A percentile compares a stretch with the other conserved stretches of the same genome.
Evolutionary conservation across 1,140 invertebrate species (phyloP).

Genomic region (Tetramorium simillimum): DNA sequence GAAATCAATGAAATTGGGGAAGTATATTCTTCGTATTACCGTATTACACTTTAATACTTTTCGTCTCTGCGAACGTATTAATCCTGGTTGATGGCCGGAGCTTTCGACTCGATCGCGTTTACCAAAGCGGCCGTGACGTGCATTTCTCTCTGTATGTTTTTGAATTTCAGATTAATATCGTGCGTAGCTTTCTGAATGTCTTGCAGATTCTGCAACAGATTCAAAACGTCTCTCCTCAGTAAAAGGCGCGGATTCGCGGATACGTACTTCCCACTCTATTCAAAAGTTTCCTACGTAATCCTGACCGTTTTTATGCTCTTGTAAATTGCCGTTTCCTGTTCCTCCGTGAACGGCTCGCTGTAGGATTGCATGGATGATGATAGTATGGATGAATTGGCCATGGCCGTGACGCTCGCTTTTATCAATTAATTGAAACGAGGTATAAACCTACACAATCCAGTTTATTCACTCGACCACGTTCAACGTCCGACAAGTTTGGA

Average conservation of each 20-base stretch:
- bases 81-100: background rate
- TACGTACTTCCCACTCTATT: background rate
- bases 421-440: background rate
- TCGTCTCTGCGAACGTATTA: background rate
- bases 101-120: background rate
- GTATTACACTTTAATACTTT: background rate
- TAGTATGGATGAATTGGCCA: background rate
- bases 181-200: conserved; percentile 5
- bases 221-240: background rate
- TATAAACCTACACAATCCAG: background rate
- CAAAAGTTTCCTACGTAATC: background rate
- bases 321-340: conserved; percentile 26
- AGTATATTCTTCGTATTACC: background rate
- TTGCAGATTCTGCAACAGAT: conserved; percentile 43
- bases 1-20: background rate
- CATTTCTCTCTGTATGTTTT: background rate
- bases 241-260: background rate
- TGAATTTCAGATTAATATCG: conserved; percentile 11
- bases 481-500: background rate
- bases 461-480: too few relatives aligned
- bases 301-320: conserved; percentile 18
- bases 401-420: background rate
- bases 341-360: background rate
- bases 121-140: background rate
- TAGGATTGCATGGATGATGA: conserved; percentile 9